Percentiles rank a stretch among this genome's conserved stretches.
phyloP scores from a whole-genome alignment of 2,888 invertebrate genomes.

The Amorpha juglandis region DNA sequence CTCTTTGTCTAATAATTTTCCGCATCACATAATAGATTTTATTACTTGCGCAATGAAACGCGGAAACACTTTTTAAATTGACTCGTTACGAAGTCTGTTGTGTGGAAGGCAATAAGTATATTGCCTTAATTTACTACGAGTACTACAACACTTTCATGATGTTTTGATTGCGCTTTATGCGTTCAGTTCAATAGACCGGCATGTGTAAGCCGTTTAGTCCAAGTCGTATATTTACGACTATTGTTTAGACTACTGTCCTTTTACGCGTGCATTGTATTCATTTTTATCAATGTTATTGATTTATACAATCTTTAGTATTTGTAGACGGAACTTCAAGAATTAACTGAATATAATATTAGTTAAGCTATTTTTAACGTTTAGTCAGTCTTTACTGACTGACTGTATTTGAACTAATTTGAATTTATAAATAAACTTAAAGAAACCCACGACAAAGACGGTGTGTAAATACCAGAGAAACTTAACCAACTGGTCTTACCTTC shows the following conservation, averaged over 20 bases:
- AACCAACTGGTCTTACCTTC: neutral
- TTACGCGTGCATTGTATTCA: neutral
- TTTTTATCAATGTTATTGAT: neutral
- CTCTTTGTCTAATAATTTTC: constrained; percentile 3
- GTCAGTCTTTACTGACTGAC: neutral
- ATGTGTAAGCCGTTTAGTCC: neutral
- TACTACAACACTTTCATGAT: constrained; percentile 6
- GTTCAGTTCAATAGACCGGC: constrained; percentile 2
- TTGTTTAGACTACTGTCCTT: too few relatives aligned
- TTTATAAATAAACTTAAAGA: neutral
- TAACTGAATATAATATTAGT: too few relatives aligned
- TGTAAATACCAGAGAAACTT: neutral
- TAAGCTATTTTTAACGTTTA: neutral
- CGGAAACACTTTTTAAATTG: constrained; percentile 5
- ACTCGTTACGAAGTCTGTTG: neutral
- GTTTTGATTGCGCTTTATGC: constrained; percentile 19
- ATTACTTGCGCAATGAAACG: constrained; percentile 13
- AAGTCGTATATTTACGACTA: neutral
- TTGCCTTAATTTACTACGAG: neutral
- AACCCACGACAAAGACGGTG: neutral
- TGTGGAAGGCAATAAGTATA: constrained; percentile 7
- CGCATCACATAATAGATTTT: constrained; percentile 5
- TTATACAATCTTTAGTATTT: neutral
- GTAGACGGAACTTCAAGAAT: neutral
- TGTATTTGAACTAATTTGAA: neutral